Base-by-base conservation (phyloP, 1,140 invertebrate species). In the Meteorus sp. region DNA sequence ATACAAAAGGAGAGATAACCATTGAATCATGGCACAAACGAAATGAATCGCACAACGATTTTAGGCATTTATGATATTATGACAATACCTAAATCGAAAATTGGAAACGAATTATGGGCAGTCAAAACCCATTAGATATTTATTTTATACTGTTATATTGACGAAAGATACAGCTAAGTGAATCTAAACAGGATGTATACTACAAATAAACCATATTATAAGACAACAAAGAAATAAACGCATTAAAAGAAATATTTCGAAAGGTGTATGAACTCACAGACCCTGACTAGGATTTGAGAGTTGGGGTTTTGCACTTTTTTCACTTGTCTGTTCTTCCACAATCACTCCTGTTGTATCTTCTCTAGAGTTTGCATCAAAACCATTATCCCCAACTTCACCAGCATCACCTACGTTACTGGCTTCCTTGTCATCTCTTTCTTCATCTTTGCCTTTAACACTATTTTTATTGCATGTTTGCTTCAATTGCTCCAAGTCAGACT, bases 401-500 rank as follows among this genome's bases (percentile, higher is more conserved):
- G 35, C 43, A 19, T 45, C 20, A 17, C 22, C 20, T 8, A 20
- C n/a, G 8, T 45, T 45, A 15, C 9, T 1, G 13, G n/a, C 0
- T 19, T 13, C n/a, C n/a, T 48, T 48, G 20, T 48, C 20, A 25
- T 48, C 25, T 27, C 9, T 9, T 19, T 27, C 45, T 5, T 6
- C 17, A 6, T 29, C 17, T 48, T 48, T 25, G 11, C n/a, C 17
- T 25, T 48, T 7, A 5, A n/a, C 27, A 13, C 23, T 22, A 27
- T 3, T 53, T 8, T 22, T 20, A 13, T 31, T 56, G 41, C 54
- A 56, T 2, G 61, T 60, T 23, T 64, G 33, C 29, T 76, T 79
- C 8, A 72, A 9, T 37, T 73, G 71, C 3, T 72, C 63, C 1
- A 72, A 19, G 41, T 79, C 73, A 13, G 65, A 62, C 47, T 73